Conservation (phyloP, 2,113 vertebrate genomes). For the Ceyx cyanopectus region DNA sequence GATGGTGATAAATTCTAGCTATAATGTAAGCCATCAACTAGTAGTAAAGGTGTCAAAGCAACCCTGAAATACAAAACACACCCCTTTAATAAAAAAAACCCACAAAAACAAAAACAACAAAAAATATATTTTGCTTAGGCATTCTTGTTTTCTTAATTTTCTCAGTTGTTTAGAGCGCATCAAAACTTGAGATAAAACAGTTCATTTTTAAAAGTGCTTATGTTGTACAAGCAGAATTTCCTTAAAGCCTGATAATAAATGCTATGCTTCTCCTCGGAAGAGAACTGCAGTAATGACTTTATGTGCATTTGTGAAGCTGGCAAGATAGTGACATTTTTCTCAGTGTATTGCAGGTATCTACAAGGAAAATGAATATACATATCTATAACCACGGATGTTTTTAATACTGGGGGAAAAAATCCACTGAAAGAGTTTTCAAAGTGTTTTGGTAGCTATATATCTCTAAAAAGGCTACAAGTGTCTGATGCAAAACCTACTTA, state of each 20-base stretch:
- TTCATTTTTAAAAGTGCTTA: background rate
- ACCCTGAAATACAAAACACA: background rate
- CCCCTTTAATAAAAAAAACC: background rate
- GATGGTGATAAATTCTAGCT: background rate
- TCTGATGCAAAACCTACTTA: background rate
- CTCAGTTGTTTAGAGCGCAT: background rate
- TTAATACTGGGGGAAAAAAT: background rate
- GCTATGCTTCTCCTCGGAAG: background rate
- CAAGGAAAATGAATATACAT: background rate
- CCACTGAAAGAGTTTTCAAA: background rate
- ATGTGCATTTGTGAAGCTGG: background rate
- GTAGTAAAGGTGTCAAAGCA: background rate
- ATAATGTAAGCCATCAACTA: accelerated
- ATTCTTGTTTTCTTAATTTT: background rate
- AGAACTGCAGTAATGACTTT: background rate
- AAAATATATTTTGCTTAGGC: background rate
- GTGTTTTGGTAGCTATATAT: background rate
- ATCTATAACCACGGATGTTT: background rate
- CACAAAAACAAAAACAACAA: too few species aligned
- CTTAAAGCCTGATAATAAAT: background rate
- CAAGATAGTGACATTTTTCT: background rate
- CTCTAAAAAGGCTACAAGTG: background rate
- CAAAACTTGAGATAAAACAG: background rate
- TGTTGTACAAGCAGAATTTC: background rate
- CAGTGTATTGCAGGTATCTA: background rate